Conservation (phyloP, 2,797 vertebrate genomes). For the Acestrorhynchus altus region DNA sequence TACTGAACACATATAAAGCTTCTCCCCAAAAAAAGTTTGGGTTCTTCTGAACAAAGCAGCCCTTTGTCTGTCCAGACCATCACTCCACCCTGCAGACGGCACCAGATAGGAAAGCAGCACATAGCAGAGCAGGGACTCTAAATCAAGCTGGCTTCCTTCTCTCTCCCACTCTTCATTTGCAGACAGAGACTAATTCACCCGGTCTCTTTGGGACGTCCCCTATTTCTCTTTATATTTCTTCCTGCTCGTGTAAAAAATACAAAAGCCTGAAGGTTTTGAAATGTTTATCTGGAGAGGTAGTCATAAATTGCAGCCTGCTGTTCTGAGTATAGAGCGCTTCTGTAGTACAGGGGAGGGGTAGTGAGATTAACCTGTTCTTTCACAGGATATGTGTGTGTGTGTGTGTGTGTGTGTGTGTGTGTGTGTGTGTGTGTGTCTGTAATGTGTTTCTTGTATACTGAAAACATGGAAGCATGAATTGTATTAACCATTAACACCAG, state of each 20-base stretch:
- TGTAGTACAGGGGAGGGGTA: slow-evolving; percentile 26
- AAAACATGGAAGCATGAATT: too few species aligned
- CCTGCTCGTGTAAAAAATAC: slow-evolving; percentile 38
- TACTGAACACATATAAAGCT: neutral
- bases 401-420: neutral
- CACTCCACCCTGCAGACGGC: slow-evolving; percentile 59
- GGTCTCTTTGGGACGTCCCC: slow-evolving; percentile 58
- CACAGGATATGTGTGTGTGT: slow-evolving; percentile 25
- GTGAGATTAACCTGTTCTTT: slow-evolving; percentile 39
- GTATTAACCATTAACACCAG: too few species aligned
- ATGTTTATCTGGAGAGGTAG: slow-evolving; percentile 59
- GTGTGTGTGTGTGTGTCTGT: too few species aligned
- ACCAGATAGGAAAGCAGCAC: slow-evolving; percentile 22
- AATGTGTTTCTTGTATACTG: too few species aligned
- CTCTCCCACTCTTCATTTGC: slow-evolving; percentile 59
- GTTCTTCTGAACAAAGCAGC: slow-evolving; percentile 25
- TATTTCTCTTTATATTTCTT: slow-evolving; percentile 60
- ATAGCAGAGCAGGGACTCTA: slow-evolving; percentile 53
- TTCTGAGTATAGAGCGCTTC: slow-evolving; percentile 29
- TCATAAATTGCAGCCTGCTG: slow-evolving; percentile 60
- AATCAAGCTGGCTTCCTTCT: slow-evolving; percentile 64
- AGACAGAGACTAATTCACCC: slow-evolving; percentile 64
- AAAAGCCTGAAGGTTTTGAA: slow-evolving; percentile 54
- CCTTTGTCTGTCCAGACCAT: slow-evolving; percentile 49
- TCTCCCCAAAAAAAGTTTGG: neutral